Base-by-base conservation (phyloP, 2,113 vertebrate genomes). In the Pygoscelis antarcticus region DNA sequence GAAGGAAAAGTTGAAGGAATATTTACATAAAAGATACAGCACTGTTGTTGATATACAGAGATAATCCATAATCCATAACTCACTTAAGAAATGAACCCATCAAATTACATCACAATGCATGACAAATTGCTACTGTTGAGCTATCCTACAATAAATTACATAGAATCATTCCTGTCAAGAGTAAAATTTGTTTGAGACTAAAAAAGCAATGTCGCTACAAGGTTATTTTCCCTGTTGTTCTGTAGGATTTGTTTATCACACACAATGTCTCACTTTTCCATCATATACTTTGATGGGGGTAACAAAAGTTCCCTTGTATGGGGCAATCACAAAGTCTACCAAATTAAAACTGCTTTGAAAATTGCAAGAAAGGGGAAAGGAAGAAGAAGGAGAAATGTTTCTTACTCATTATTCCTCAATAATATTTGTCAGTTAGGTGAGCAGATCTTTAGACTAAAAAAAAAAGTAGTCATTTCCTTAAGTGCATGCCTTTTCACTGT, bases 61-160 rank as follows among this genome's bases (percentile, higher is more conserved):
- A 96, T 97, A 97, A 98, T 97, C 96, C 94, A 96, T 97, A 97
- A 97, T 97, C 97, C 96, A 97, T 98, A 98, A 98, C 96, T 97
- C 95, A 93, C 92, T 98, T 90, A 94, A 96, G 86, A 97, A 97
- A 96, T 84, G 94, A 97, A 91, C 94, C 95, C 91, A 96, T 97
- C 96, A 93, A 96, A 96, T 98, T 96, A 91, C 90, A 97, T 97
- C 96, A 97, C 91, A 92, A 84, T 6, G 19, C 80, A 92, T 91
- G 96, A 96, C 72, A 97, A 97, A 97, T 92, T 95, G 91, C 93
- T 94, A 80, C 93, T 93, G 90, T 97, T 85, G 78, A 86, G 57
- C 75, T 94, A 90, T 84, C 75, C 81, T 70, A 90, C 80, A 76
- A 95, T 96, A 98, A 94, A 96, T 96, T 96, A 95, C 88, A 92